Evolutionary conservation across 2,113 vertebrate species (phyloP), one percentile per base, ranked within the genome.

Genomic region (Lampris incognitus): DNA sequence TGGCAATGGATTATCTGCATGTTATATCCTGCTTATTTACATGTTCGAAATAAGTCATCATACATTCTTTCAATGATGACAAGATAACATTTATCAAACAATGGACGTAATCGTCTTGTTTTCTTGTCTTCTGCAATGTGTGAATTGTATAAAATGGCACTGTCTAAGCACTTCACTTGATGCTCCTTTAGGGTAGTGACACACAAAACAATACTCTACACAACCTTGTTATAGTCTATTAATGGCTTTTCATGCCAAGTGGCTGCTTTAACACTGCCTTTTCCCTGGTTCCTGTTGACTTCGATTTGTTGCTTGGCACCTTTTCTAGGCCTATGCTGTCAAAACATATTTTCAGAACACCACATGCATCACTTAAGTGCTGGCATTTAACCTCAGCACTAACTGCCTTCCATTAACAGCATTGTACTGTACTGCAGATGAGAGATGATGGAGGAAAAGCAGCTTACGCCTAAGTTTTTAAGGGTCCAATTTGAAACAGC

Each of bases 171-270:
- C 76, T 77, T 60, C 68, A 69, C 72, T 77, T 72, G 75, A 83
- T 84, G 81, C 73, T 85, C 74, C 88, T 87, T 69, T 54, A 68
- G 85, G 84, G 82, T 72, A 74, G 58, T 70, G 74, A 79, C 71
- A 85, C 81, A 79, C 66, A 48, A 60, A 0, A 52, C 68, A 69
- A 38, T 60, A 81, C 79, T 84, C 65, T n/a, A 74, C 44, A 37
- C 82, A 71, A 75, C 75, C 72, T 73, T 88, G 84, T 89, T 83
- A 87, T 89, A 85, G 74, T 61, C 70, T 81, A 81, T 87, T 87
- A 91, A 86, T 80, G 83, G 77, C 81, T 83, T 68, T 74, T 76
- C 77, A 79, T 61, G 72, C 68, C 86, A 84, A 83, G 81, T 86
- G 76, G 77, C 54, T 78, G 77, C 65, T 73, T 60, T 61, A 85